Conservation (phyloP, 2,797 vertebrate species). For the Anomalospiza imberbis region DNA sequence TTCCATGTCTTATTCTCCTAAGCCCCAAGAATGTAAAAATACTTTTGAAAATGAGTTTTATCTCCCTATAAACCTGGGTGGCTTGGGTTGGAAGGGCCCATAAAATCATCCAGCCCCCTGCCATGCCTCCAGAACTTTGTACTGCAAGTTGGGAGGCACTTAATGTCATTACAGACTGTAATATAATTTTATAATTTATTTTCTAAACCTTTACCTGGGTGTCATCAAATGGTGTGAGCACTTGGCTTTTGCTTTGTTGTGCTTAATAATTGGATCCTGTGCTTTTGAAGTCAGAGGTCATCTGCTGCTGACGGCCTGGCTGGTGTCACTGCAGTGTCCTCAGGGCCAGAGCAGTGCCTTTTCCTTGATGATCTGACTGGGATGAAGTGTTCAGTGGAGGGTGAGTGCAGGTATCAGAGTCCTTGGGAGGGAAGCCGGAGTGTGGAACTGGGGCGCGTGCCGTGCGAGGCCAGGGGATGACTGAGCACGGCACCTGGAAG, state of each 20-base stretch:
- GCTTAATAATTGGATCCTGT: background rate
- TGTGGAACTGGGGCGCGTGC: background rate
- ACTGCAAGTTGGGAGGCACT: background rate
- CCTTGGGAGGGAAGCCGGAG: fast-evolving
- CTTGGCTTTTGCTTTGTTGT: background rate
- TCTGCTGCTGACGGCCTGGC: background rate
- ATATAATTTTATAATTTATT: background rate
- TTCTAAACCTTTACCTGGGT: background rate
- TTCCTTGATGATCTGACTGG: background rate
- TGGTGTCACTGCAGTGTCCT: background rate
- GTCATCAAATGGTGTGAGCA: background rate
- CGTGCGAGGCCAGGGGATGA: background rate
- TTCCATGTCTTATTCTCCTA: background rate
- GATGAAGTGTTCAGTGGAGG: background rate
- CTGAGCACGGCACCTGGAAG: background rate
- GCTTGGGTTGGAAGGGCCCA: background rate
- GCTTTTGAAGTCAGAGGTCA: background rate
- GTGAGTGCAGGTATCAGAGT: background rate
- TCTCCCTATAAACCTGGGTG: background rate
- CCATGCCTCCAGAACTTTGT: background rate
- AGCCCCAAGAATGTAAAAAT: background rate
- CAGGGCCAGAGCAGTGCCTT: background rate
- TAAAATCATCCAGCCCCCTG: background rate
- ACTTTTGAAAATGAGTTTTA: background rate
- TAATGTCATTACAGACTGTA: background rate